Percentiles rank a stretch among this genome's conserved stretches.
Evolutionary conservation across 2,888 invertebrate genomes (phyloP).

Genomic region (Polydrusus pterygomalis): DNA sequence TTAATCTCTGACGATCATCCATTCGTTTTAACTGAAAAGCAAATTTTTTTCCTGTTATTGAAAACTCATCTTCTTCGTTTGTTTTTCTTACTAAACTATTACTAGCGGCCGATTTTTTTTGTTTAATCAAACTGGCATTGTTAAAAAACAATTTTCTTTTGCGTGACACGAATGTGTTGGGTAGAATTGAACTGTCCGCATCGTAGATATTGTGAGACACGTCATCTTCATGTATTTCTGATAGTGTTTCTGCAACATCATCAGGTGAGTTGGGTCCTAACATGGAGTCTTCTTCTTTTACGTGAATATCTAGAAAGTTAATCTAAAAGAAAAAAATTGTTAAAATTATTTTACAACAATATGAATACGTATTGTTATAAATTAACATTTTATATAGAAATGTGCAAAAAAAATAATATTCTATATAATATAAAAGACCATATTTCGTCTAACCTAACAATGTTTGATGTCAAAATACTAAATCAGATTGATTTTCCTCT

Average conservation of each 20-base stretch:
- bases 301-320: not conserved
- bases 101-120: not conserved
- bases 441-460: too few relatives aligned
- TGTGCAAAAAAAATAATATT: too few relatives aligned
- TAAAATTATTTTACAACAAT: not conserved
- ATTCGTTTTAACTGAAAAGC: constrained; percentile 33
- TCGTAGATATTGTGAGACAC: not conserved
- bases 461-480: too few relatives aligned
- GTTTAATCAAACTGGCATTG: not conserved
- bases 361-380: too few relatives aligned
- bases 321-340: not conserved
- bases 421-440: too few relatives aligned
- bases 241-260: not conserved
- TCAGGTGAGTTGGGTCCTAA: not conserved
- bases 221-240: not conserved
- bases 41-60: constrained; percentile 24
- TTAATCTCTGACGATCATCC: constrained; percentile 29
- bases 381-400: too few relatives aligned
- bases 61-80: constrained; percentile 19
- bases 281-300: not conserved
- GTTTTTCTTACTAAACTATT: not conserved
- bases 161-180: not conserved
- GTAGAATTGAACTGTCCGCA: not conserved
- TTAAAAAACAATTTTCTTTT: not conserved
- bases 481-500: too few relatives aligned